These are phyloP conservation scores for Oxyura jamaicensis DNA, from an alignment of 2,113 vertebrate species.

Conservation along the genomic window DNA sequence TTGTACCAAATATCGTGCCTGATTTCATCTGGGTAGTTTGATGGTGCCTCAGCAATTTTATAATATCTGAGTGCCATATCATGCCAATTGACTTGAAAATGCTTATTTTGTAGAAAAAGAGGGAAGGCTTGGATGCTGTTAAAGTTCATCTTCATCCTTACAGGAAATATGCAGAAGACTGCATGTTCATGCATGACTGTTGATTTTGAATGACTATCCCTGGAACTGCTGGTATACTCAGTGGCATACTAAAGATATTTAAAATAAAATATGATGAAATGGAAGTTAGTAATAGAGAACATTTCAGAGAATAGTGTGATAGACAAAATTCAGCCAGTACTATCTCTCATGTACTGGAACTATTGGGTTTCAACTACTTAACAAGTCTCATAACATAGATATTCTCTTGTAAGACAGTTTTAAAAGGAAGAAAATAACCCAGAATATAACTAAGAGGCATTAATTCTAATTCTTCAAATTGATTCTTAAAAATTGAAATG, in stretches of 20 bases:
- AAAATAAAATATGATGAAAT: not conserved
- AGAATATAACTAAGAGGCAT: not conserved
- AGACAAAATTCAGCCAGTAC: not conserved
- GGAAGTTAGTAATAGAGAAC: not conserved
- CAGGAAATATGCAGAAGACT: not conserved
- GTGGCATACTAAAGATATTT: not conserved
- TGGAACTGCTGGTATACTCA: not conserved
- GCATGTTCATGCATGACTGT: not conserved
- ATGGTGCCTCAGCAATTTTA: not conserved
- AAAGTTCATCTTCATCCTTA: not conserved
- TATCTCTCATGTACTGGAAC: not conserved
- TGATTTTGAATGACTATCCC: not conserved
- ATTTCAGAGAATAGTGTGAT: not conserved
- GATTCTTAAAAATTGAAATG: not conserved
- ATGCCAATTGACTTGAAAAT: not conserved
- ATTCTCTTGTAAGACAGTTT: not conserved
- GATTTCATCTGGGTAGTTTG: not conserved
- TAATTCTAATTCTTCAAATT: not conserved
- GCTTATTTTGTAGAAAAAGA: not conserved
- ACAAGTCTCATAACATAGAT: not conserved
- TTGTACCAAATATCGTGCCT: not conserved
- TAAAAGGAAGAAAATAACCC: not conserved
- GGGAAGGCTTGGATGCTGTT: not conserved
- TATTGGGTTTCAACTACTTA: not conserved
- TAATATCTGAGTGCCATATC: not conserved